Base-by-base conservation (phyloP, 2,888 invertebrate genomes). In the Rhopalosiphum nymphaeae region DNA sequence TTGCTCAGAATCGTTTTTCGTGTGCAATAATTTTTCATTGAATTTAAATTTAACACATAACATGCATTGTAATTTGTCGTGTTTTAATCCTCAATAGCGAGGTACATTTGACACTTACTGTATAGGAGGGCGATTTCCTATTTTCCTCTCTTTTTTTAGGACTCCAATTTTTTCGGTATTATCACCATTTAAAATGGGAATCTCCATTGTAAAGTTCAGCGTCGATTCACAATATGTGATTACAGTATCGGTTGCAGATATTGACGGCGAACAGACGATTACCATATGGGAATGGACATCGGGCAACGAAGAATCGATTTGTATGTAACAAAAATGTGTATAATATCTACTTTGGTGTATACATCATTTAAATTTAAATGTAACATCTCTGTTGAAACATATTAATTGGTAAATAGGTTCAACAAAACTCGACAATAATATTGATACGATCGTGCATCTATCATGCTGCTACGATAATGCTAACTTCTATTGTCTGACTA, bases 211-310 rank as follows among this genome's bases (percentile, higher is more conserved):
- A 61, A 94, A 86, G 42, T 94, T 94, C 42, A 90, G 93, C 25
- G 10, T 90, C 0, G 90, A 94, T 90, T 94, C 86, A 26, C 85
- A 86, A 86, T 90, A 94, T 61, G 61, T 94, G 42, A 61, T 94
- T 42, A 94, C 90, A 11, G 86, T 94, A 16, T 89, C 93, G 16
- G 29, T 25, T 9, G 57, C 89, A 26, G 88, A 88, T 42, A 9
- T 0, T 29, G 25, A 61, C 44, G 85, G 49, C 0, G 61, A 86
- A 57, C 93, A 94, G 36, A 61, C 84, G 16, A 61, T 94, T 11
- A n/a, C 29, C 61, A 4, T 94, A 9, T 94, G 93, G 93, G 61
- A 94, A 25, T 94, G 46, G 61, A 42, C 36, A 29, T 53, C 56
- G 25, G 86, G 86, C 11, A 36, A n/a, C 2, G 57, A 90, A 49